Evolutionary conservation across 2,797 vertebrate species (phyloP), one percentile per base, ranked within the genome.

Genomic region (Cryptoprocta ferox): DNA sequence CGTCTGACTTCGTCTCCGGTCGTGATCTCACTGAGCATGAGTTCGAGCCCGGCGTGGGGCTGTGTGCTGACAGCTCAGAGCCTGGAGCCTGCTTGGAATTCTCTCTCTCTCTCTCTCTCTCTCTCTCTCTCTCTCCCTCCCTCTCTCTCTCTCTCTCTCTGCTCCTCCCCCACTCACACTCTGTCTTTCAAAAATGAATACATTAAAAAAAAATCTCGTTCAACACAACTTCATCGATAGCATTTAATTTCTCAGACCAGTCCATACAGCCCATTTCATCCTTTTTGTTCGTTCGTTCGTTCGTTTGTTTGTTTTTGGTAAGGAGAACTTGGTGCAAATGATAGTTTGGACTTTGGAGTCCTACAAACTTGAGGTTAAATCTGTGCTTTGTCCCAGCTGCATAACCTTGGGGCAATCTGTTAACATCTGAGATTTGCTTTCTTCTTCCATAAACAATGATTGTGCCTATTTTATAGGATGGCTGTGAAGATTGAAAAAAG

Each of bases 391-490:
- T 78, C 8, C 78, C 45, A 91, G 39, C 53, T 95, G 18, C 3
- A 28, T 92, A 82, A 90, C 71, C 61, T 86, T 79, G 70, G 39
- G 35, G 48, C 89, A 76, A 87, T 56, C 19, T 56, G 6, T 79
- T 96, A 92, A 65, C 32, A 0, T 68, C 35, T 66, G 89, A 94
- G 71, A 66, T 66, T 81, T 56, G 28, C 2, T 95, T 90, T 94
- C 26, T 93, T 96, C 42, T 84, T 89, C 53, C 93, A 7, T 93
- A 66, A 79, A 84, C 24, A 76, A 94, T 80, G 32, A 79, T 53
- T 65, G 37, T 96, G 37, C 35, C 12, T 32, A 14, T 89, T 71
- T 94, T 21, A 26, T 65, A 83, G 90, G 53, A 85, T 91, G 96
- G 35, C 89, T 93, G 56, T 87, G 63, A 88, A 92, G 78, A 95